Conservation (phyloP, 2,888 invertebrate genomes). For the Argyresthia albistria region DNA sequence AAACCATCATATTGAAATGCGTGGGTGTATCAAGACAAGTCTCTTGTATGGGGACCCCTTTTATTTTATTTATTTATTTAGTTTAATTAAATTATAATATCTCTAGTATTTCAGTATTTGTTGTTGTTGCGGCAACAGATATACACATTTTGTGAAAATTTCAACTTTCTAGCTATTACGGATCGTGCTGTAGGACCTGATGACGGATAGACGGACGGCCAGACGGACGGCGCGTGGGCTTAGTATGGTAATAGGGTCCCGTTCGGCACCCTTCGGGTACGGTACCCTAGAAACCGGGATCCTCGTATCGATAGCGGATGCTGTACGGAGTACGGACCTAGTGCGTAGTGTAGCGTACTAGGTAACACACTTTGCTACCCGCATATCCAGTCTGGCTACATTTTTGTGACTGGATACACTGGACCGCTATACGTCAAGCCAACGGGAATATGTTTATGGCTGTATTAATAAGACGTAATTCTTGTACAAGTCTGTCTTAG, state of each 20-base stretch:
- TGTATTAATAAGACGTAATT: not conserved
- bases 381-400: conserved; percentile 37
- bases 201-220: too few relatives aligned
- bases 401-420: conserved; percentile 32
- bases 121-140: conserved; percentile 18
- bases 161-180: too few relatives aligned
- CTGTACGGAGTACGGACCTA: not conserved
- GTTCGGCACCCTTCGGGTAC: too few relatives aligned
- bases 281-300: not conserved
- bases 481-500: too few relatives aligned
- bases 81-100: too few relatives aligned
- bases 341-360: not conserved
- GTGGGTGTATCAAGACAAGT: too few relatives aligned
- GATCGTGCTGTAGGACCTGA: too few relatives aligned
- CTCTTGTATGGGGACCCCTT: too few relatives aligned
- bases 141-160: not conserved
- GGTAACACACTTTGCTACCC: conserved; percentile 11
- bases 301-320: not conserved
- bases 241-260: too few relatives aligned
- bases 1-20: too few relatives aligned
- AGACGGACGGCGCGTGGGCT: too few relatives aligned
- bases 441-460: not conserved
- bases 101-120: too few relatives aligned
- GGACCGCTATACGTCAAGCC: conserved; percentile 22
- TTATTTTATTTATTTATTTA: conserved; percentile 11